A percentile compares a stretch with the other conserved stretches of the same genome.
These are phyloP conservation scores for Sylvicola fuscatus DNA, from an alignment of 2,888 invertebrate genomes.

Conservation along the genomic window DNA sequence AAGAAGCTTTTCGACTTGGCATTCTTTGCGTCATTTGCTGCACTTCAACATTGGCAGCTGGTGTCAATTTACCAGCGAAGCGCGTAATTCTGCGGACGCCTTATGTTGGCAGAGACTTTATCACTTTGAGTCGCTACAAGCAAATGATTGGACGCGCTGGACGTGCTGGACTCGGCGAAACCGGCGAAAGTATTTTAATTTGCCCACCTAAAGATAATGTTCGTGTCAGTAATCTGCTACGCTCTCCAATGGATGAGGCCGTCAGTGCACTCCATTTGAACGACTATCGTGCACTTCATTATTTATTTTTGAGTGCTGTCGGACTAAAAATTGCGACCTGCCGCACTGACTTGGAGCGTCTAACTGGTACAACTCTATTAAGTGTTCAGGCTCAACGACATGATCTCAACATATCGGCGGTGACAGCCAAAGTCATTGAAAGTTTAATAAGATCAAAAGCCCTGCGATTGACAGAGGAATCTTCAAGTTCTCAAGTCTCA, in stretches of 20 bases:
- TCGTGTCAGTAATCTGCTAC: constrained; percentile 34
- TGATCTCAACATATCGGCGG: constrained; percentile 22
- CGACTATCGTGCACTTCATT: constrained; percentile 32
- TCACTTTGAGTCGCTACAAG: constrained; percentile 63
- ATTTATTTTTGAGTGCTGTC: constrained; percentile 46
- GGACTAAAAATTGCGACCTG: constrained; percentile 40
- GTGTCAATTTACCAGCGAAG: constrained; percentile 87
- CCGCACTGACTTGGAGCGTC: constrained; percentile 27
- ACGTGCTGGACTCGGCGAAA: constrained; percentile 62
- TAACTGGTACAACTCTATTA: constrained; percentile 40
- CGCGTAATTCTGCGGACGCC: constrained; percentile 77
- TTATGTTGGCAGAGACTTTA: constrained; percentile 50
- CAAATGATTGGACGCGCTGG: constrained; percentile 96
- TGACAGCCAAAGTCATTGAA: constrained; percentile 26
- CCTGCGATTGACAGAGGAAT: constrained; percentile 8
- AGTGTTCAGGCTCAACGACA: constrained; percentile 35
- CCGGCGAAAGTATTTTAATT: constrained; percentile 76
- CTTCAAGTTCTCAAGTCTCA: neutral
- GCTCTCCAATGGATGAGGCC: constrained; percentile 45
- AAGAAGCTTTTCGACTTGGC: constrained; percentile 66
- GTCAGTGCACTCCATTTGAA: constrained; percentile 32
- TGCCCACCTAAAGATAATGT: constrained; percentile 37
- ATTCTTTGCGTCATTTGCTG: constrained; percentile 78
- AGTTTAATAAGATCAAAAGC: constrained; percentile 28
- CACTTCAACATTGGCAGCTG: constrained; percentile 94